Evolutionary conservation across 2,113 vertebrate genomes (phyloP).

Genomic region (human (Homo sapiens)): GRCh38 chr7:131888501-131889000

Average conservation of each 20-base stretch:
- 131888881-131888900: neutral
- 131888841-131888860: neutral
- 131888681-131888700: too few relatives aligned
- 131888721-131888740: neutral
- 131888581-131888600: neutral
- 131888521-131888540: fast-evolving
- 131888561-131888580: neutral
- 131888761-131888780: neutral
- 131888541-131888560: fast-evolving
- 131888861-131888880: neutral
- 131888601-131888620: neutral
- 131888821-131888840: neutral
- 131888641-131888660: neutral
- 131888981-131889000: neutral
- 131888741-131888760: neutral
- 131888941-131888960: neutral
- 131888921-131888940: neutral
- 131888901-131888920: neutral
- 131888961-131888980: neutral
- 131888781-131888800: neutral
- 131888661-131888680: neutral
- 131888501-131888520: neutral
- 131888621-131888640: neutral
- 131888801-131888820: neutral
- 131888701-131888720: neutral